phyloP scores from a whole-genome alignment of 2,113 vertebrate genomes.

The Sapajus apella region DNA sequence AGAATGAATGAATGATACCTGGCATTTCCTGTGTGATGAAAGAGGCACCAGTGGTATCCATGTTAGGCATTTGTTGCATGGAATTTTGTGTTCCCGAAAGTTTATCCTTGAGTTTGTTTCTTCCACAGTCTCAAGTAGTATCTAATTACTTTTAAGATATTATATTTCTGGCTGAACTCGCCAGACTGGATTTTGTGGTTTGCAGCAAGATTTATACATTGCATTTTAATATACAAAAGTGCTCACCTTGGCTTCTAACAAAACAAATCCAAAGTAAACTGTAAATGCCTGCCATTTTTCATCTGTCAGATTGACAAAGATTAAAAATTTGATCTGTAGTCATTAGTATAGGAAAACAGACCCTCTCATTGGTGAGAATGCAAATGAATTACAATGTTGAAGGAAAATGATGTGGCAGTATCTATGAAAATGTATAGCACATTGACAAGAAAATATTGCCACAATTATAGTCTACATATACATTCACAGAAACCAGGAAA shows the following conservation, averaged over 20 bases:
- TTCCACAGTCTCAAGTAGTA: neutral
- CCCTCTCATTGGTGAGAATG: neutral
- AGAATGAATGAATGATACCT: too few relatives aligned
- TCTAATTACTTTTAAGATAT: neutral
- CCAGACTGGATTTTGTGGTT: constrained; percentile 3
- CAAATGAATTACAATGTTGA: neutral
- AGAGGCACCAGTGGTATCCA: neutral
- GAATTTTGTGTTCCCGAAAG: neutral
- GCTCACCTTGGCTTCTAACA: neutral
- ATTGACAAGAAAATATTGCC: neutral
- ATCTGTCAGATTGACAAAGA: neutral
- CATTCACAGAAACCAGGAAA: neutral
- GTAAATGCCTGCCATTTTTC: neutral
- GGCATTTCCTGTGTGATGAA: neutral
- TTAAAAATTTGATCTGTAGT: neutral
- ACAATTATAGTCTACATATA: neutral
- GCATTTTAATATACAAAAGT: neutral
- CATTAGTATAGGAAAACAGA: neutral
- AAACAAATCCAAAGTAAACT: neutral
- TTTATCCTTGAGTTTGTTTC: neutral
- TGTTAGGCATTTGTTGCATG: neutral
- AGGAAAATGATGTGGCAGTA: neutral
- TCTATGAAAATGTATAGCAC: neutral
- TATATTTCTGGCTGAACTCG: constrained; percentile 44
- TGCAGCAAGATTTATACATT: neutral